Evolutionary conservation across 2,797 vertebrate genomes (phyloP).

Genomic region (Sebastes diaconus): DNA sequence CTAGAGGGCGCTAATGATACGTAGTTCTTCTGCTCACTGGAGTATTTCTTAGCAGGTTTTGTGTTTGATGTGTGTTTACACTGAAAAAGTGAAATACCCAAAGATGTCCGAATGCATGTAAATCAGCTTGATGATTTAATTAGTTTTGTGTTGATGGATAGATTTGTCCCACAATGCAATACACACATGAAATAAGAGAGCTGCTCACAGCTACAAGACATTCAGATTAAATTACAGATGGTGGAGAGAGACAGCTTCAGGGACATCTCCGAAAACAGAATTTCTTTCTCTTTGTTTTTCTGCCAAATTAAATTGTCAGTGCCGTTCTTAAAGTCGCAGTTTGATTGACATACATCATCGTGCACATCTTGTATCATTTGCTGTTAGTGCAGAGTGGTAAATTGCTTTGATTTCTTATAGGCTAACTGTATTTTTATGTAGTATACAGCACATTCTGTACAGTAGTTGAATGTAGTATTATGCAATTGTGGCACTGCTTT

Average conservation of each 20-base stretch:
- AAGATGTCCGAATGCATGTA: neutral
- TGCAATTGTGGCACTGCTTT: no score
- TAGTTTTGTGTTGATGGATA: neutral
- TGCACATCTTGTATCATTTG: neutral
- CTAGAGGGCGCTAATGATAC: slow-evolving; percentile 64
- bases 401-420: neutral
- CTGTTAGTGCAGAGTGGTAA: neutral
- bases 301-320: neutral
- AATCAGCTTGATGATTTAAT: neutral
- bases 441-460: neutral
- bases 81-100: neutral
- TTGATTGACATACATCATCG: neutral
- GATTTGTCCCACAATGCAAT: neutral
- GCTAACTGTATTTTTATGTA: neutral
- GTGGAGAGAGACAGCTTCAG: neutral
- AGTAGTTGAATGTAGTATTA: neutral
- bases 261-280: neutral
- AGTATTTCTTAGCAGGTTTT: neutral
- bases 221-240: neutral
- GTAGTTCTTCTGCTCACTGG: neutral
- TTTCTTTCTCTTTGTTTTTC: neutral
- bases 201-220: neutral
- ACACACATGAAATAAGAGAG: neutral
- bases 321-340: neutral
- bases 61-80: neutral